These are phyloP conservation scores for Luehdorfia chinensis DNA, from an alignment of 1,140 invertebrate species.

Conservation along the genomic window DNA sequence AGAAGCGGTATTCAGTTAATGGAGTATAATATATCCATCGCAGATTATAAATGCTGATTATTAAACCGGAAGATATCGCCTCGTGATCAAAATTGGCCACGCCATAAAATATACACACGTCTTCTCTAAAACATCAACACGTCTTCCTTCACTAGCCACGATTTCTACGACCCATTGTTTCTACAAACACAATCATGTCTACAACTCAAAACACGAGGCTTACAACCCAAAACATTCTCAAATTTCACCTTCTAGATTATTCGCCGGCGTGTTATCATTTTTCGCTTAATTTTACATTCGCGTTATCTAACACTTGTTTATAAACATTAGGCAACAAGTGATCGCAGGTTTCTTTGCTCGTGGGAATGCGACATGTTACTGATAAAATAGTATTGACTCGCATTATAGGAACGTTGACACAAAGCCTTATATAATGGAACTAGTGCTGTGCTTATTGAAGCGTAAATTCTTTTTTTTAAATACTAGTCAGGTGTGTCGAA, in stretches of 20 bases:
- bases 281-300: conserved; percentile 21
- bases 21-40: too few species aligned
- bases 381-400: conserved; percentile 2
- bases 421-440: neutral
- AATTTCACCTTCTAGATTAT: conserved; percentile 10
- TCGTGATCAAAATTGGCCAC: too few species aligned
- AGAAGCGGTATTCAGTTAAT: too few species aligned
- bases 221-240: conserved; percentile 18
- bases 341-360: conserved; percentile 6
- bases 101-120: too few species aligned
- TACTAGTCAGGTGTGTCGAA: too few species aligned
- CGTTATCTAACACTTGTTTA: conserved; percentile 13
- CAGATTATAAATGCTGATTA: too few species aligned
- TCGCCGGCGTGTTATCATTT: conserved; percentile 17
- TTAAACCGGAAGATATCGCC: too few species aligned
- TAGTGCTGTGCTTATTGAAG: too few species aligned
- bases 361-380: conserved; percentile 5
- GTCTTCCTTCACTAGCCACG: conserved; percentile 1
- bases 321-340: conserved; percentile 14
- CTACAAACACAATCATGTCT: neutral
- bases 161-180: conserved; percentile 8
- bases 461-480: too few species aligned
- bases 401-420: neutral
- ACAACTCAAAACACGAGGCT: neutral
- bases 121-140: too few species aligned